Evolutionary conservation across 2,797 vertebrate genomes (phyloP).

Genomic region (Paramormyrops hopkinsi): DNA sequence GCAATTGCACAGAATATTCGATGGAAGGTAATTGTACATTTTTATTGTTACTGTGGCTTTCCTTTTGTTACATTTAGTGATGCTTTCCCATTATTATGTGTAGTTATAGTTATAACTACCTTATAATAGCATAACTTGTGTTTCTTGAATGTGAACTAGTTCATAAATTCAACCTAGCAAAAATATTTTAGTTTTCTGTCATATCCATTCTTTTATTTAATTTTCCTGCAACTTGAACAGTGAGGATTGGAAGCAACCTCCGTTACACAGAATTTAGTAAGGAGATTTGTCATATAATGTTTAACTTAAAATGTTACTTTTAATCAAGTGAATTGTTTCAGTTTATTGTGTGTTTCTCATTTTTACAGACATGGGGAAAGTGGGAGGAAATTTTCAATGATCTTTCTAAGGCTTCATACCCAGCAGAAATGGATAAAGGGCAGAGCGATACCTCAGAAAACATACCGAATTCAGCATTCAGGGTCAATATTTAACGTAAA

Average conservation of each 20-base stretch:
- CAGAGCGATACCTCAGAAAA: neutral
- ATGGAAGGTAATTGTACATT: neutral
- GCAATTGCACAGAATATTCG: neutral
- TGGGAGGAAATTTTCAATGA: neutral
- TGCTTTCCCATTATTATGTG: too few relatives aligned
- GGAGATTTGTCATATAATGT: too few relatives aligned
- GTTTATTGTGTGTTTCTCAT: too few relatives aligned
- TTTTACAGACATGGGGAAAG: too few relatives aligned
- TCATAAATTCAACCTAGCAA: neutral
- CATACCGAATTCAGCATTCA: neutral
- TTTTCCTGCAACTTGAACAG: too few relatives aligned
- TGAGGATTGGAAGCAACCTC: too few relatives aligned
- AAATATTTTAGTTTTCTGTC: neutral
- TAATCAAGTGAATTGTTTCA: too few relatives aligned
- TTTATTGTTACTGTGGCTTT: neutral
- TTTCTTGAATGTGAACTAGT: neutral
- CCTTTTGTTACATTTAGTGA: neutral
- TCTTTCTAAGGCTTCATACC: neutral
- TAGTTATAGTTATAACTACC: too few relatives aligned
- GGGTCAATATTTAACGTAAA: neutral
- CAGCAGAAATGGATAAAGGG: neutral
- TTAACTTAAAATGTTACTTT: too few relatives aligned
- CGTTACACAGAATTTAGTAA: too few relatives aligned
- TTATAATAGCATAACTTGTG: too few relatives aligned
- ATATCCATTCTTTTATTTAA: neutral